Percentiles rank a stretch among this genome's conserved stretches.
phyloP scores from a whole-genome alignment of 1,140 invertebrate species.

The Aphelinus atriplicis region DNA sequence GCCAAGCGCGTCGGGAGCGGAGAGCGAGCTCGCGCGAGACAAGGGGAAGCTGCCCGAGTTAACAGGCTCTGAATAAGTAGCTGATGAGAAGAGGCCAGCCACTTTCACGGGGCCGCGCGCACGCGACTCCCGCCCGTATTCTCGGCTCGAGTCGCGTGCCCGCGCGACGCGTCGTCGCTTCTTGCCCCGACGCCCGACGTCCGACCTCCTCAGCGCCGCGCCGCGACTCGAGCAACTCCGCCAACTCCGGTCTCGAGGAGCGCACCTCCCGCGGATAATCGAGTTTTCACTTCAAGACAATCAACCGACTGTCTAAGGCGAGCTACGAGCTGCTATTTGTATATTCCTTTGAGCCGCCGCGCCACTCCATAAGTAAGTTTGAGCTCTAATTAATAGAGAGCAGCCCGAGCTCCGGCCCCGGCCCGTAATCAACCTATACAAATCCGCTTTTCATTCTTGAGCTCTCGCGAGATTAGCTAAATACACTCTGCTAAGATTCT shows the following conservation, averaged over 20 bases:
- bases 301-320: slow-evolving; percentile 2
- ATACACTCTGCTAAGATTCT: not conserved
- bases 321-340: not conserved
- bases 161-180: not conserved
- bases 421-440: slow-evolving; percentile 1
- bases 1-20: too few species aligned
- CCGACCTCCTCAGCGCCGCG: not conserved
- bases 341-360: not conserved
- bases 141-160: not conserved
- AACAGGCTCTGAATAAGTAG: slow-evolving; percentile 58
- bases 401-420: not conserved
- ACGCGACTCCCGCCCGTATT: slow-evolving; percentile 13
- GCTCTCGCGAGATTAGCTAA: not conserved
- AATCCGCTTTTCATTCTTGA: slow-evolving; percentile 10
- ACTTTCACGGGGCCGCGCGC: slow-evolving; percentile 43
- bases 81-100: slow-evolving; percentile 46
- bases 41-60: slow-evolving; percentile 20
- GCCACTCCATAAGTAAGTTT: slow-evolving; percentile 5
- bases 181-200: not conserved
- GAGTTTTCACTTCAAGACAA: slow-evolving; percentile 11
- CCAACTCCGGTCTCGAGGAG: too few species aligned
- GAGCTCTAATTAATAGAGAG: slow-evolving; percentile 4
- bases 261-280: not conserved
- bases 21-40: too few species aligned
- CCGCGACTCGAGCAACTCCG: not conserved